Evolutionary conservation across 1,140 invertebrate species (phyloP).

Genomic region (Drosophila tani): DNA sequence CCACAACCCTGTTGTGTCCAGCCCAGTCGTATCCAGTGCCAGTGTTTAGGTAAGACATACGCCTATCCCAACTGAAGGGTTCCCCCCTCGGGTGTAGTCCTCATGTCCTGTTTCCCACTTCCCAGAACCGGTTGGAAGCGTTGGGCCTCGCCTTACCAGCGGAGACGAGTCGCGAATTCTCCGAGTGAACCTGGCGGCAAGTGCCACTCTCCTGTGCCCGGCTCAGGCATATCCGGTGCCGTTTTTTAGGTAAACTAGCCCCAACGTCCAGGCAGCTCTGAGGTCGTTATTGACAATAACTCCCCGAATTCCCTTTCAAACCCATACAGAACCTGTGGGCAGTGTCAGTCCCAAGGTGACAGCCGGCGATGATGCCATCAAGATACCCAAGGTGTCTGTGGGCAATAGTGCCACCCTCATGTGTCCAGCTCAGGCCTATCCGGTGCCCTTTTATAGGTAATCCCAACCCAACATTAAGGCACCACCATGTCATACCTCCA

Average conservation of each 20-base stretch:
- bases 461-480: constrained; percentile 73
- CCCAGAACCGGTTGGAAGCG: constrained; percentile 89
- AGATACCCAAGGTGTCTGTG: constrained; percentile 84
- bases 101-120: not conserved
- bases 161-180: constrained; percentile 83
- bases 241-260: constrained; percentile 87
- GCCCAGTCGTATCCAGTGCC: constrained; percentile 90
- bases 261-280: constrained; percentile 43
- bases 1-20: constrained; percentile 89
- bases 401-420: constrained; percentile 85
- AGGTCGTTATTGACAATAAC: not conserved
- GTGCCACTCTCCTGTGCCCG: constrained; percentile 87
- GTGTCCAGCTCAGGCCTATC: constrained; percentile 87
- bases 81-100: not conserved
- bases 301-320: not conserved
- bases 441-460: constrained; percentile 88
- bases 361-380: constrained; percentile 86
- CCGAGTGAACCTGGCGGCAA: constrained; percentile 49
- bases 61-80: constrained; percentile 54
- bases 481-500: not conserved
- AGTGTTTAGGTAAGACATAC: constrained; percentile 86
- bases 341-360: constrained; percentile 89
- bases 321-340: constrained; percentile 88
- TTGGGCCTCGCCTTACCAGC: constrained; percentile 87
- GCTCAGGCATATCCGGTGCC: constrained; percentile 89